Percentiles rank a stretch among this genome's conserved stretches.
These are phyloP conservation scores for Larimichthys polyactis DNA, from an alignment of 2,113 vertebrate genomes.

Conservation along the genomic window DNA sequence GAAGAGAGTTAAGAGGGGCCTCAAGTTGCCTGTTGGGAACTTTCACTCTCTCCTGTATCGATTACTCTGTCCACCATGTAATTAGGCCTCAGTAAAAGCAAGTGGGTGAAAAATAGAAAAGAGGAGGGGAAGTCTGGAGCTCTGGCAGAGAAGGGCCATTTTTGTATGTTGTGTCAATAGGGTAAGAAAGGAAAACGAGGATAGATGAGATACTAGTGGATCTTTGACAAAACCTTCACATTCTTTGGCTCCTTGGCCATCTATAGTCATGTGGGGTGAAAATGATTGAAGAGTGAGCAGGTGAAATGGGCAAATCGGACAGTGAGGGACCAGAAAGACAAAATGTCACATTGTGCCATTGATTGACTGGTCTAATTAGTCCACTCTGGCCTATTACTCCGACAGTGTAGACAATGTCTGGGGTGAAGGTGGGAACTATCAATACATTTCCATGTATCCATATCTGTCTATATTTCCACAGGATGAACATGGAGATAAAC, in stretches of 20 bases:
- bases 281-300: slow-evolving; percentile 40
- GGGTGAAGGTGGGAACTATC: slow-evolving; percentile 19
- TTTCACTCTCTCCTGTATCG: slow-evolving; percentile 79
- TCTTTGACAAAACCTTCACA: slow-evolving; percentile 61
- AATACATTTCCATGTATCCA: slow-evolving; percentile 16
- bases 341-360: slow-evolving; percentile 59
- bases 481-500: slow-evolving; percentile 10
- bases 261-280: slow-evolving; percentile 21
- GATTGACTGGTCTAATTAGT: slow-evolving; percentile 56
- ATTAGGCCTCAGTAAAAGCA: slow-evolving; percentile 80
- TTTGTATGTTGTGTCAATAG: slow-evolving; percentile 76
- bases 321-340: slow-evolving; percentile 34
- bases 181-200: slow-evolving; percentile 72
- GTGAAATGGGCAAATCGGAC: slow-evolving; percentile 37
- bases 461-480: slow-evolving; percentile 12
- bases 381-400: slow-evolving; percentile 22
- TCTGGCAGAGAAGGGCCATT: slow-evolving; percentile 62
- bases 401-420: neutral
- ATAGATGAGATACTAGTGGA: slow-evolving; percentile 54
- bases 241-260: slow-evolving; percentile 38
- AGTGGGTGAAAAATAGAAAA: slow-evolving; percentile 62
- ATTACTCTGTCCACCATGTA: slow-evolving; percentile 81
- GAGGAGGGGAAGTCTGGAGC: slow-evolving; percentile 39
- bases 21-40: slow-evolving; percentile 73
- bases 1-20: slow-evolving; percentile 67